Evolutionary conservation across 1,140 invertebrate species (phyloP).

Genomic region (Drosophila mayri): DNA sequence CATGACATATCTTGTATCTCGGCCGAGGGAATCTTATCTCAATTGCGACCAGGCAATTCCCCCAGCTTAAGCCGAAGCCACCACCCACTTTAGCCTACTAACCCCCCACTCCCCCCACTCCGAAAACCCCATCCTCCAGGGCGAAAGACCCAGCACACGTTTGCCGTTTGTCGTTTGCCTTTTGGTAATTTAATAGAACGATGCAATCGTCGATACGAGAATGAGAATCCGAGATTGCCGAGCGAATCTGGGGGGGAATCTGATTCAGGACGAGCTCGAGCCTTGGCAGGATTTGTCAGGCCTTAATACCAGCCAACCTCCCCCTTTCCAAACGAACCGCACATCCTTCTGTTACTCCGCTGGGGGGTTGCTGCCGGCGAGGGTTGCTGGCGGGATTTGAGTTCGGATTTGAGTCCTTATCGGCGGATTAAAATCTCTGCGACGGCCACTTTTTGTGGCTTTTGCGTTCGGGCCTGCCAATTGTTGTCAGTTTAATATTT

Average conservation of each 20-base stretch:
- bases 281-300: constrained; percentile 67
- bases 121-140: constrained; percentile 12
- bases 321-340: constrained; percentile 7
- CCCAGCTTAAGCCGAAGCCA: constrained; percentile 43
- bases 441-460: constrained; percentile 67
- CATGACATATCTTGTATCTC: constrained; percentile 83
- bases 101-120: constrained; percentile 8
- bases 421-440: constrained; percentile 59
- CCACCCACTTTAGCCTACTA: constrained; percentile 27
- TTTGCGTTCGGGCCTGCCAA: constrained; percentile 57
- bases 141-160: constrained; percentile 56
- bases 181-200: constrained; percentile 83
- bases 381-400: constrained; percentile 47
- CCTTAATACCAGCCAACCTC: constrained; percentile 54
- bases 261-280: constrained; percentile 51
- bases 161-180: constrained; percentile 73
- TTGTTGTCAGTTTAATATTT: constrained; percentile 77
- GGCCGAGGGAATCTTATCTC: constrained; percentile 76
- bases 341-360: background rate
- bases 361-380: constrained; percentile 57
- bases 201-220: constrained; percentile 75
- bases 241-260: constrained; percentile 33
- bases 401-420: constrained; percentile 62
- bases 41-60: constrained; percentile 77
- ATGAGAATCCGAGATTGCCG: constrained; percentile 61